Evolutionary conservation across 2,888 invertebrate genomes (phyloP), one percentile per base, ranked within the genome.

Genomic region (Brenthis ino): DNA sequence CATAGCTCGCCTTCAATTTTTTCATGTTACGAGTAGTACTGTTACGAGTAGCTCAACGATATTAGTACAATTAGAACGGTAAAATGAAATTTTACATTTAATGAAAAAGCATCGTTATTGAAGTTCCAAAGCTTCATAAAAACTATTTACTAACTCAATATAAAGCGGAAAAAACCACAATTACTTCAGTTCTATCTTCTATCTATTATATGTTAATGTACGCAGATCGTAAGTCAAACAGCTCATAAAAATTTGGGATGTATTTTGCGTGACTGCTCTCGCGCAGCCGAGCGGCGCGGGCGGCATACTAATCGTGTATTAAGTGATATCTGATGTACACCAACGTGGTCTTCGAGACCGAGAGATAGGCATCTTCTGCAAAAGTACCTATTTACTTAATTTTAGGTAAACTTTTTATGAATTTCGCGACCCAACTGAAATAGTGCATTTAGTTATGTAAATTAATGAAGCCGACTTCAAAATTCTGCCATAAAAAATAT

Each of bases 221-320:
- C 13, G 47, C 4, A 58, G 28, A 50, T 60, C 28, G n/a, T 60
- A 33, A 60, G 50, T 60, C 60, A 60, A 60, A 60, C 12, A 60
- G 50, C 28, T 16, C 50, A 60, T 50, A 50, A 60, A 60, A n/a
- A 16, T 33, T 60, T 60, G 60, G 60, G 60, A 60, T 60, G 60
- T 60, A 60, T 60, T 60, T 60, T 50, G 60, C 60, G 60, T 60
- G 60, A 60, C 48, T 28, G 50, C 0, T 50, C 37, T 28, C 47
- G 28, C 37, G 16, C 48, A 47, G 20, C 28, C 28, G 57, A 1
- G 20, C 6, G 14, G 48, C 60, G 60, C 28, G 60, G n/a, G 60
- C 48, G n/a, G 60, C 14, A 60, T 60, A 60, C 60, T 60, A 48
- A 60, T 48, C n/a, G 50, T n/a, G 58, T 12, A 50, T 50, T 60